Evolutionary conservation across 2,888 invertebrate genomes (phyloP).

Genomic region (Steinernema scapterisci): DNA sequence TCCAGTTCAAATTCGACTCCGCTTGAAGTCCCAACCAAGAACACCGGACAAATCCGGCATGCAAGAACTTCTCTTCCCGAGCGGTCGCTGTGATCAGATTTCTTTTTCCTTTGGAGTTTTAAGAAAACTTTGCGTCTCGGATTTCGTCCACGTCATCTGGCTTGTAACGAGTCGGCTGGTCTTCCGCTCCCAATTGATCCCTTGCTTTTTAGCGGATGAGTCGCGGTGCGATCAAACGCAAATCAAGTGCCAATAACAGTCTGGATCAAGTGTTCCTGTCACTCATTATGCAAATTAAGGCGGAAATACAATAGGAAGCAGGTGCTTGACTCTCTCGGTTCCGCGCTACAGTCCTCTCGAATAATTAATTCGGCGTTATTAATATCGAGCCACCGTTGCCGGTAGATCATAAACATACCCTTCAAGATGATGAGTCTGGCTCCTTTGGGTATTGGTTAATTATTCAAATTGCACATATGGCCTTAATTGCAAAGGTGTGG

Average conservation of each 20-base stretch:
- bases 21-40: background rate
- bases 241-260: conserved; percentile 30
- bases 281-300: conserved; percentile 29
- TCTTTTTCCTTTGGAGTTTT: background rate
- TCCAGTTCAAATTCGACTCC: background rate
- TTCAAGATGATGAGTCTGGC: background rate
- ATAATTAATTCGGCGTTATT: conserved; percentile 26
- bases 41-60: no score
- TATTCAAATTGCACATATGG: conserved; percentile 3
- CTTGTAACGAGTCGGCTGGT: no score
- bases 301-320: conserved; percentile 31
- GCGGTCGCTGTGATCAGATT: background rate
- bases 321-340: conserved; percentile 17
- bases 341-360: conserved; percentile 9
- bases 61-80: no score
- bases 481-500: background rate
- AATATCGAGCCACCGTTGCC: conserved; percentile 18
- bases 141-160: no score
- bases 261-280: conserved; percentile 24
- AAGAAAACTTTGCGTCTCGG: no score
- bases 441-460: background rate
- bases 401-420: conserved; percentile 5
- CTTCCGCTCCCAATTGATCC: no score
- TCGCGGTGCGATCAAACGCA: conserved; percentile 22
- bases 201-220: background rate